phyloP scores from a whole-genome alignment of 2,113 vertebrate species.

The Mystacornis crossleyi region DNA sequence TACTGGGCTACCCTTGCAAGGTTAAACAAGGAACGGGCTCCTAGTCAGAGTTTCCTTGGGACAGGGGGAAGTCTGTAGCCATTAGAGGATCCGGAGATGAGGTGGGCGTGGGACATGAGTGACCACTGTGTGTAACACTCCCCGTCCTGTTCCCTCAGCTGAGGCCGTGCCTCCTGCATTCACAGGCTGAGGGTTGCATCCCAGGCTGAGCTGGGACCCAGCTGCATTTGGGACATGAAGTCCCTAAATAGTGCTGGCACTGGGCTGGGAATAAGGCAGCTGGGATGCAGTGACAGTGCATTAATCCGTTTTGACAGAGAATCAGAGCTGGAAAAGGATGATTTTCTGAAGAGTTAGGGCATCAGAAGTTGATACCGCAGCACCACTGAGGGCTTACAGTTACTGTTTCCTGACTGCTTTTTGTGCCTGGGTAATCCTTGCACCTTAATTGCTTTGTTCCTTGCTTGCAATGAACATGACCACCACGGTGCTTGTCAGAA shows the following conservation, averaged over 20 bases:
- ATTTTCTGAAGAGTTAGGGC: background rate
- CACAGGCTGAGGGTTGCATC: background rate
- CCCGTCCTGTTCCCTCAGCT: background rate
- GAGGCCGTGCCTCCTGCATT: background rate
- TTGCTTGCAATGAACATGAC: background rate
- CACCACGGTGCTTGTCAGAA: background rate
- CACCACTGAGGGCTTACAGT: background rate
- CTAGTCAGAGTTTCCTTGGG: background rate
- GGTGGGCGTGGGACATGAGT: background rate
- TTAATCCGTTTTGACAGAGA: background rate
- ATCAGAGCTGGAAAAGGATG: background rate
- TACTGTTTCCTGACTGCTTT: background rate
- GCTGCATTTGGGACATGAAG: background rate
- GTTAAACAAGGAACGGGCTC: background rate
- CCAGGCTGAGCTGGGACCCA: background rate
- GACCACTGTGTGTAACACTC: rapidly evolving
- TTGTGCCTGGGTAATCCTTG: background rate
- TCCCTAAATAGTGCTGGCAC: rapidly evolving
- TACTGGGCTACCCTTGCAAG: background rate
- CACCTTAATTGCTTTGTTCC: background rate
- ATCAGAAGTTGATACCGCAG: background rate
- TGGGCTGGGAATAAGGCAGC: background rate
- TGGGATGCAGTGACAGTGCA: background rate
- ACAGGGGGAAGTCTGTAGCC: rapidly evolving
- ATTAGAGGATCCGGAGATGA: background rate